These are phyloP conservation scores for Drosophila willistoni DNA, from an alignment of 1,140 invertebrate genomes.

Conservation along the genomic window DNA sequence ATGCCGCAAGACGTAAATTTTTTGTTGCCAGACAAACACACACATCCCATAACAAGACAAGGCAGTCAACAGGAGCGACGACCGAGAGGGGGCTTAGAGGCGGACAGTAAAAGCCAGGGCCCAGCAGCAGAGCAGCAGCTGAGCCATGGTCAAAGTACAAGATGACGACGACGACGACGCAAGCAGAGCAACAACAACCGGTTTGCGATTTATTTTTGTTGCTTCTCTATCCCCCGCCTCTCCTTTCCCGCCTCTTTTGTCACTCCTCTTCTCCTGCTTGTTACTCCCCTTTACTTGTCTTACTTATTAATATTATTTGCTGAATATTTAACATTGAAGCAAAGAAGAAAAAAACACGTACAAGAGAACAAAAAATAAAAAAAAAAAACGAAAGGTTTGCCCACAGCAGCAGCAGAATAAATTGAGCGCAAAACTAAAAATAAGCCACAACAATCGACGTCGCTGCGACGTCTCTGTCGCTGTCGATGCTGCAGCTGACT, in stretches of 20 bases:
- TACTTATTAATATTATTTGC: conserved; percentile 76
- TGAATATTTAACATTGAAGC: conserved; percentile 68
- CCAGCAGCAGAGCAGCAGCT: conserved; percentile 62
- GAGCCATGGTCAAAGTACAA: conserved; percentile 47
- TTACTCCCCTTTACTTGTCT: conserved; percentile 35
- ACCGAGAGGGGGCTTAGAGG: background rate
- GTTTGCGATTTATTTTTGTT: conserved; percentile 80
- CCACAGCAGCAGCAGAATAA: conserved; percentile 31
- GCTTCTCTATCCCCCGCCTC: conserved; percentile 8
- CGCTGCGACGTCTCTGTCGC: conserved; percentile 4
- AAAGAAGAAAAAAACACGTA: conserved; percentile 29
- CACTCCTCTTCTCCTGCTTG: background rate
- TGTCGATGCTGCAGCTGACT: conserved; percentile 33
- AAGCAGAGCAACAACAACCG: conserved; percentile 45
- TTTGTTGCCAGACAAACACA: conserved; percentile 48
- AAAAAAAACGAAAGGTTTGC: conserved; percentile 26
- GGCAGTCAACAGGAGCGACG: background rate
- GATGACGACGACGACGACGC: background rate
- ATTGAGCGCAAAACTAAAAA: conserved; percentile 63
- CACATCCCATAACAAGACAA: conserved; percentile 58
- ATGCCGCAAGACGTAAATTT: conserved; percentile 56
- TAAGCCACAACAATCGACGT: conserved; percentile 44
- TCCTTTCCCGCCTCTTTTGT: conserved; percentile 3
- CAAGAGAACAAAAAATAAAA: conserved; percentile 14
- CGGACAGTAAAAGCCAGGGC: background rate